Base-by-base conservation (phyloP, 2,888 invertebrate species). In the Mesorhabditis spiculigera region DNA sequence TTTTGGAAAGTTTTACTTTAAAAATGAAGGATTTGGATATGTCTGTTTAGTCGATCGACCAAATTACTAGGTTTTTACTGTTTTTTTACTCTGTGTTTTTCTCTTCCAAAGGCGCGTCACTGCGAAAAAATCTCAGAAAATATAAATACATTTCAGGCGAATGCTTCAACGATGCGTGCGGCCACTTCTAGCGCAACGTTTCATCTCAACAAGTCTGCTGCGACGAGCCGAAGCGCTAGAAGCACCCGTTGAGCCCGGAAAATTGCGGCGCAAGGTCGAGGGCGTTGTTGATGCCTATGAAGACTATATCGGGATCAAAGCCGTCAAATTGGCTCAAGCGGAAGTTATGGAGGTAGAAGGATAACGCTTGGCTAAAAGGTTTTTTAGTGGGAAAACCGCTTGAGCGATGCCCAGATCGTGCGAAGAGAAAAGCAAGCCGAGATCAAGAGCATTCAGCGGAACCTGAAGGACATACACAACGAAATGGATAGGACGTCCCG, bases 401-500 rank as follows among this genome's bases (percentile, higher is more conserved):
- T 92, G 81, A 89, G 90, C 76, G 83, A 87, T 44, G 90, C 91
- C 0, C 92, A 92, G 86, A 90, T 91, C 67, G 86, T 88, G 68
- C 87, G 92, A 28, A 87, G 92, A 4, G 90, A 90, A 65, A 87
- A 90, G 4, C 91, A 91, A 2, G 86, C 88, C 4, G 89, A 90
- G 81, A 86, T 92, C 43, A 88, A 89, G 4, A 88, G 88, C 43
- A 87, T 91, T 0, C 90, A 92, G 76, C 88, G 89, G 5, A 88
- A 90, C 73, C 87, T 93, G 5, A 91, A 91, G 79, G 91, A 91
- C 71, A 87, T 93, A 0, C 91, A 92, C 78, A 89, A 90, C 0
- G 92, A 93, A 81, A 89, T 93, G 86, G 92, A 92, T 80, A 91
- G 91, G 84, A 91, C 91, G 0, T 90, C 90, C 83, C 89, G 93